Percentiles rank a stretch among this genome's conserved stretches.
phyloP scores from a whole-genome alignment of 1,140 invertebrate species.

The Antheraea pernyi region DNA sequence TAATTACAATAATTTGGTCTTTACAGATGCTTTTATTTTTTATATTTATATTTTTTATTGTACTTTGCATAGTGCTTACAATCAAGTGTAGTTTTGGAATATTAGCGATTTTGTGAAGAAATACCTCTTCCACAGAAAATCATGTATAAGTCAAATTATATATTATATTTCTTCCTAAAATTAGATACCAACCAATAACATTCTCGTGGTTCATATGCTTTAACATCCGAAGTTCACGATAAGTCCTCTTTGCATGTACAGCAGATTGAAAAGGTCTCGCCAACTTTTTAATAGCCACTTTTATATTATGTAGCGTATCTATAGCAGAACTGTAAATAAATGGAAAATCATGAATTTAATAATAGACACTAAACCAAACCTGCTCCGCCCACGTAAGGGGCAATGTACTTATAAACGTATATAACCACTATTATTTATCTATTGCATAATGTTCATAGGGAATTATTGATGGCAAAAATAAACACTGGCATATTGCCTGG shows the following conservation, averaged over 20 bases:
- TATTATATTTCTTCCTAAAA: background rate
- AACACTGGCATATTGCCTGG: constrained; percentile 34
- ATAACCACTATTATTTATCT: constrained; percentile 18
- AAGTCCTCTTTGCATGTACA: constrained; percentile 99
- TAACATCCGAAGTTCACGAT: constrained; percentile 96
- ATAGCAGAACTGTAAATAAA: constrained; percentile 86
- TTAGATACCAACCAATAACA: constrained; percentile 84
- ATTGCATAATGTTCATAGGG: constrained; percentile 14
- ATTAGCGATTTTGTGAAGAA: no score
- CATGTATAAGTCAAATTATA: no score
- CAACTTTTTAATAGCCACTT: constrained; percentile 99
- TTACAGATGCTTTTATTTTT: no score
- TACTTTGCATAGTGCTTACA: no score
- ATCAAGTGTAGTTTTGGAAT: no score
- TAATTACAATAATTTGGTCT: no score
- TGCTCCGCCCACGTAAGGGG: constrained; percentile 54
- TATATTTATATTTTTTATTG: no score
- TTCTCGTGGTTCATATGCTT: constrained; percentile 99
- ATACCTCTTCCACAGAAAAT: no score
- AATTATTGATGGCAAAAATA: constrained; percentile 26
- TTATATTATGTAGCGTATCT: constrained; percentile 86
- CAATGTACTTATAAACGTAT: constrained; percentile 24
- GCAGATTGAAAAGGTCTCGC: constrained; percentile 98
- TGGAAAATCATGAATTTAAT: constrained; percentile 21
- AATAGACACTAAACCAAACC: constrained; percentile 33